Evolutionary conservation across 2,113 vertebrate genomes (phyloP), one percentile per base, ranked within the genome.

Genomic region (Equus przewalskii): DNA sequence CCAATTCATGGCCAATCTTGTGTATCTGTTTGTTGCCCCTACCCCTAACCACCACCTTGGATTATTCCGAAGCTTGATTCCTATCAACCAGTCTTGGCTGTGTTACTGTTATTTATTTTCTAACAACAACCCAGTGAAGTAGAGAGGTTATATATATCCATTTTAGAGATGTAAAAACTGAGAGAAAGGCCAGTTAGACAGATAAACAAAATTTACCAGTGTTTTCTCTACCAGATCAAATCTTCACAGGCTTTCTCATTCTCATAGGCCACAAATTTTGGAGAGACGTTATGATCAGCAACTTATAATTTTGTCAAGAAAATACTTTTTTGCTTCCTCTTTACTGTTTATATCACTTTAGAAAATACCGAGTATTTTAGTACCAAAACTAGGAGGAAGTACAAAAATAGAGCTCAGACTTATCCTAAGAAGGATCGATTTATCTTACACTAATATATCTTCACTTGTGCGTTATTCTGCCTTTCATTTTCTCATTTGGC

Each of bases 401-500:
- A 60, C 18, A 83, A 58, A 80, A 81, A 88, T 26, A 58, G 24
- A 75, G 13, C 24, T 5, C 16, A 9, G 81, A 54, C n/a, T 72
- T 41, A 86, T 28, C 56, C 30, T 75, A 46, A 65, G 54, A 86
- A 67, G 18, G 51, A 26, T 70, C 70, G 56, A 36, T 22, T 78
- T 79, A 92, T 49, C 18, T 88, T 84, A 21, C 14, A 58, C 67
- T 73, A 73, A 79, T 58, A 21, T 51, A 41, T 44, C 58, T 85
- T 85, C 46, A 73, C 30, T 73, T 56, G 64, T 15, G 58, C 2
- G 72, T 36, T 51, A 89, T 58, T 92, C 19, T 76, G 41, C 41
- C 76, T 93, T 93, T 79, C 44, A 78, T 64, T 96, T 92, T 84
- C 64, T 73, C 58, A 51, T 73, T 80, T 89, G 51, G 72, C 16